A percentile compares a stretch with the other conserved stretches of the same genome.
These are phyloP conservation scores for Cranoglanis bouderius DNA, from an alignment of 2,113 vertebrate species.

Conservation along the genomic window DNA sequence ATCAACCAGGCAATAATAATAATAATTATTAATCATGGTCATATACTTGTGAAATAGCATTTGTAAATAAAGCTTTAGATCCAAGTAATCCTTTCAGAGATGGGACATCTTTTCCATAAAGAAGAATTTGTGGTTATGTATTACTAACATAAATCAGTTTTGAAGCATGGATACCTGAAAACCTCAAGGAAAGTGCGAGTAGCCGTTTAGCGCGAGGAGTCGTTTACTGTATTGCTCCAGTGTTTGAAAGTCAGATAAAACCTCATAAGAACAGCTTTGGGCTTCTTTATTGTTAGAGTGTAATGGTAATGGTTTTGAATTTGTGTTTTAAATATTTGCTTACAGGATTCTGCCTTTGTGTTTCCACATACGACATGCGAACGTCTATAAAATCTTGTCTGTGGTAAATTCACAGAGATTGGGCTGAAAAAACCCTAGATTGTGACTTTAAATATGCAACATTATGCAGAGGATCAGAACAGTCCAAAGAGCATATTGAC, in stretches of 20 bases:
- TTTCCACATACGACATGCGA: not conserved
- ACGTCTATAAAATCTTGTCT: not conserved
- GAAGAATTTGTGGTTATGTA: not conserved
- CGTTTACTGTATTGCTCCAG: slow-evolving; percentile 39
- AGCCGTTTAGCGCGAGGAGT: not conserved
- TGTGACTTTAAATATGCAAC: not conserved
- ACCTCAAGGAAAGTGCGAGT: not conserved
- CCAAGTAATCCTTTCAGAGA: not conserved
- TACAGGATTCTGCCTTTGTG: not conserved
- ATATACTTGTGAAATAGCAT: not conserved
- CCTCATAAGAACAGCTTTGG: not conserved
- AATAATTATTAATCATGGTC: not conserved
- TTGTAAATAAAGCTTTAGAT: not conserved
- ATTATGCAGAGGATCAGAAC: not conserved
- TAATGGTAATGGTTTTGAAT: not conserved
- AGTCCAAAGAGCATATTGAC: not conserved
- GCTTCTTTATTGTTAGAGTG: not conserved
- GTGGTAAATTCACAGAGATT: not conserved
- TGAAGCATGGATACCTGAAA: not conserved
- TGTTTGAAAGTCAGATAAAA: not conserved
- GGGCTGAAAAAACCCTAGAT: not conserved
- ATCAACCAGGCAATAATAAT: not conserved
- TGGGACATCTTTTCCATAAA: not conserved
- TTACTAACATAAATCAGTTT: not conserved
- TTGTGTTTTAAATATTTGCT: not conserved